Base-by-base conservation (phyloP, 2,888 invertebrate species). In the Anarsia innoxiella region DNA sequence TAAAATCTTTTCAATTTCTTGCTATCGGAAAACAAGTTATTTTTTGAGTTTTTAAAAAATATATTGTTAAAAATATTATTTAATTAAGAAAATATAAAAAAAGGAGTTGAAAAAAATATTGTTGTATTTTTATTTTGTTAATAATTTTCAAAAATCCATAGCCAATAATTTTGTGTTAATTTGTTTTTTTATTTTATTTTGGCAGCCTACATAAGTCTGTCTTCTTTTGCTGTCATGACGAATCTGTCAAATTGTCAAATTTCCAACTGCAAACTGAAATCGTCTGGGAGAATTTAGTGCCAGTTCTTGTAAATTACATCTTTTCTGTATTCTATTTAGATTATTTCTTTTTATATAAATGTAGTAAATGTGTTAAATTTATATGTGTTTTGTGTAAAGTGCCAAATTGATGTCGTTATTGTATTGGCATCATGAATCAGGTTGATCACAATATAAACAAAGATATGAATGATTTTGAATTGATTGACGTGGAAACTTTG, bases 401-500 rank as follows among this genome's bases (percentile, higher is more conserved):
- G 83, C 83, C 83, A 84, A 84, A 83, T 84, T 77, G 64, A 80
- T 83, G 83, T 74, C 60, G 74, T 62, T 58, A 53, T 59, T 53
- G 55, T 57, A 60, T 59, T 67, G 66, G 62, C 70, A 77, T 64
- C 66, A 82, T 80, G 80, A 72, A 79, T 79, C 78, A 69, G 67
- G 53, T 59, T 77, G 75, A 79, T 78, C 78, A 80, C 77, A 83
- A 83, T 82, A 82, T 79, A 84, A 82, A 84, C 83, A 82, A 84
- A 80, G 82, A 80, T 82, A 82, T 84, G 83, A 66, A 72, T 66
- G 82, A 82, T 71, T 71, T 65, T 65, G 86, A 86, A 63, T 73
- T 87, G 54, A 87, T 89, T 58, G 86, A 88, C 76, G 75, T 88
- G 64, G 80, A 82, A 62, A 71, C 84, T 53, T 69, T 88, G 53